Evolutionary conservation across 1,140 invertebrate species (phyloP).

Genomic region (Drosophila tropicalis): DNA sequence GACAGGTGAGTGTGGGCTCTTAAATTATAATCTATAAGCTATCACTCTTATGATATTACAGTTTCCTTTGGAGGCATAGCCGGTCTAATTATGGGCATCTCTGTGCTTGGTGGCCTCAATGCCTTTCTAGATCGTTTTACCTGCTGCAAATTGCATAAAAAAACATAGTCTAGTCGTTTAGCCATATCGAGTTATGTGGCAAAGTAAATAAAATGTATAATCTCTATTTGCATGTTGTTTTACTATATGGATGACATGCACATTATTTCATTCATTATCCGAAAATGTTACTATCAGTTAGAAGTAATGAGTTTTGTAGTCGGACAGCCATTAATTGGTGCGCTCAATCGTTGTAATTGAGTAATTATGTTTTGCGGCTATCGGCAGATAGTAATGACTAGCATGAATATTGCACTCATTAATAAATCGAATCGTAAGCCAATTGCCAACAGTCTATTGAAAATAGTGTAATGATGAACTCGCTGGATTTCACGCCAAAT

Average conservation of each 20-base stretch:
- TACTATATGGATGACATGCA: neutral
- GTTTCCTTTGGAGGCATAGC: constrained; percentile 72
- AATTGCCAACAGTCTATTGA: neutral
- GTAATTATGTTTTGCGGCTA: constrained; percentile 9
- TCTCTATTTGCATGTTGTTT: neutral
- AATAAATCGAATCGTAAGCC: neutral
- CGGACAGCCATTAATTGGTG: neutral
- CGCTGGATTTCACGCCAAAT: neutral
- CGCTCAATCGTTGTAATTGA: constrained; percentile 4
- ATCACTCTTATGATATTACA: neutral
- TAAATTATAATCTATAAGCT: neutral
- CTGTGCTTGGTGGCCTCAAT: constrained; percentile 59
- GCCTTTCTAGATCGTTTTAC: constrained; percentile 31
- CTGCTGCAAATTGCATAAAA: constrained; percentile 26
- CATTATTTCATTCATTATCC: neutral
- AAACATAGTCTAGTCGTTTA: neutral
- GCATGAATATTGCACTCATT: neutral
- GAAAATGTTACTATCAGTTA: no score
- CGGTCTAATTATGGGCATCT: constrained; percentile 66
- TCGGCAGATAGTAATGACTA: neutral
- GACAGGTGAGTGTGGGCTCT: constrained; percentile 43
- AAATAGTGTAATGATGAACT: neutral
- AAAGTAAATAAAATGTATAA: neutral
- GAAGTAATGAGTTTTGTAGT: no score
- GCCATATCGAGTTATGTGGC: constrained; percentile 7